A percentile compares a stretch with the other conserved stretches of the same genome.
phyloP scores from a whole-genome alignment of 2,888 invertebrate species.

The Allolobophora icterica region DNA sequence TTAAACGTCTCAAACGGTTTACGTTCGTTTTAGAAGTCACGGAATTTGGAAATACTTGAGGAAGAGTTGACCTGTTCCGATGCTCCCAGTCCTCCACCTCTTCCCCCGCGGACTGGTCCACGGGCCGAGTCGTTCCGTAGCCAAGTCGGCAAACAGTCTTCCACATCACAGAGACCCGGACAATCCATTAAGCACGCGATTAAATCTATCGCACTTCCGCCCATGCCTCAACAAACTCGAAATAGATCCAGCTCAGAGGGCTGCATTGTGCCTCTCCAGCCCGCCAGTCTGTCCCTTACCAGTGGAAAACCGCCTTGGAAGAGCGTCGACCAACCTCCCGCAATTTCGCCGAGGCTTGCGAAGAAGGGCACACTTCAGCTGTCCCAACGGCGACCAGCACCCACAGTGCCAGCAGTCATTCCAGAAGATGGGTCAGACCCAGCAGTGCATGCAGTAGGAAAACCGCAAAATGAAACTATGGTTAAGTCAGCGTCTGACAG shows the following conservation, averaged over 20 bases:
- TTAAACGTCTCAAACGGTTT: neutral
- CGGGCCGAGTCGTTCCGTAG: neutral
- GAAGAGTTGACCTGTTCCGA: neutral
- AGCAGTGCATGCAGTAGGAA: neutral
- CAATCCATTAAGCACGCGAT: neutral
- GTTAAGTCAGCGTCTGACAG: neutral
- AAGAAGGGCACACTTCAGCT: neutral
- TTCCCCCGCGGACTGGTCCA: neutral
- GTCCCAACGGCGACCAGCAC: neutral
- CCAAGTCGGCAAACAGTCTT: neutral
- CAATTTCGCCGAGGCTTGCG: neutral
- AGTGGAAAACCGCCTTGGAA: neutral
- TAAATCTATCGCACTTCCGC: neutral
- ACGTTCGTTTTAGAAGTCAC: neutral
- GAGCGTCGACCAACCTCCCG: neutral
- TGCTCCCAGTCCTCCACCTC: neutral
- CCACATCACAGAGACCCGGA: neutral
- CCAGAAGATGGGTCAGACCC: neutral
- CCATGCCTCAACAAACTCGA: neutral
- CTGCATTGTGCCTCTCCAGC: neutral
- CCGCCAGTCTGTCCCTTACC: neutral
- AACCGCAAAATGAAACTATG: neutral
- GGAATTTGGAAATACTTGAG: neutral
- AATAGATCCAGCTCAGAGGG: neutral
- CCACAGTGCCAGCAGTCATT: neutral